Evolutionary conservation across 1,140 invertebrate genomes (phyloP), one percentile per base, ranked within the genome.

Genomic region (Pogonognathellus flavescens): DNA sequence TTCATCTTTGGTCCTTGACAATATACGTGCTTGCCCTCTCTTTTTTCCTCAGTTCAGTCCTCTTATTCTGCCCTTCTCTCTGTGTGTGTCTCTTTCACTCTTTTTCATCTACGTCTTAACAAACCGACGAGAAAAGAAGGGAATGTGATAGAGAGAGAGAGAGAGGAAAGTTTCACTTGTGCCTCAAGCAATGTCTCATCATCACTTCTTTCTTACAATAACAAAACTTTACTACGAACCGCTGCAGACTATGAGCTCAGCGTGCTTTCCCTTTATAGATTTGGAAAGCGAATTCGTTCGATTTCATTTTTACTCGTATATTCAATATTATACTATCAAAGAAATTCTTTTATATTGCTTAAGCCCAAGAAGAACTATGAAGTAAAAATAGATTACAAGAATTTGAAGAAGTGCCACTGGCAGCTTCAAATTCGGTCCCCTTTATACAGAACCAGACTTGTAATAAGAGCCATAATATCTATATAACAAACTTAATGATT

Each of bases 101-200:
- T 66, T 31, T 66, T 66, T 66, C 62, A 25, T 66, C 25, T 66
- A 66, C 13, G 20, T 66, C 62, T 25, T 25, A 66, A 25, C 20
- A 66, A 66, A 4, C 22, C 22, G 25, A 66, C 25, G 62, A 25
- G 70, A 76, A 18, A n/a, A 16, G 31, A 76, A 76, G 70, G 70
- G n/a, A n/a, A 25, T 50, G 70, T 25, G 62, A 25, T 66, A 50
- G n/a, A 41, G 31, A 1, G n/a, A n/a, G n/a, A n/a, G n/a, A n/a
- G n/a, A n/a, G n/a, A n/a, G n/a, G 31, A 49, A 31, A 76, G 14
- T 76, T 76, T 76, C 70, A 14, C 16, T 76, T 49, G 53, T n/a
- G 31, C 70, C 70, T 50, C 70, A 7, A 76, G 70, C 70, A 76
- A 76, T 41, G 70, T 76, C 70, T 76, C 70, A 76, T 76, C 70